Evolutionary conservation across 35 echinoderm and acorn worm species (phyloP).

Genomic region (Eucidaris tribuloides): DNA sequence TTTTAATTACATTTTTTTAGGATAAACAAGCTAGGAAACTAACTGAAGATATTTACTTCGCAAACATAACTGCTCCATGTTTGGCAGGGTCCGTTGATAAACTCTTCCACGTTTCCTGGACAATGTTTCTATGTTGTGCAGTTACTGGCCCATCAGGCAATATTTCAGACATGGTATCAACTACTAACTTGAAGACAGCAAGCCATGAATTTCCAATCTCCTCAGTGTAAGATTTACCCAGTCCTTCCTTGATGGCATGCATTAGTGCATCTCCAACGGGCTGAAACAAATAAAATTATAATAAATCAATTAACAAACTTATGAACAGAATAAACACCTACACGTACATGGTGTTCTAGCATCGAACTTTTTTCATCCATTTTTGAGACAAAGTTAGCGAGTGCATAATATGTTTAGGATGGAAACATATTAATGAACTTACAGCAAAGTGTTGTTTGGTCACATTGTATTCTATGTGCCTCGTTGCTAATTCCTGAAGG

Average conservation of each 20-base stretch:
- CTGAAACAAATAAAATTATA: background rate
- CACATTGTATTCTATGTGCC: conserved; percentile 38
- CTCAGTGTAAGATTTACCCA: background rate
- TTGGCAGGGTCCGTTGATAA: conserved; percentile 17
- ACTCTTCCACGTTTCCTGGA: conserved; percentile 39
- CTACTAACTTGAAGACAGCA: background rate
- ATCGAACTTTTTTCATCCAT: too few species aligned
- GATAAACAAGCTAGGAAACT: too few species aligned
- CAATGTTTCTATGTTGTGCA: background rate
- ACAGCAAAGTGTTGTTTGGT: conserved; percentile 48
- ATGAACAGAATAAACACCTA: too few species aligned
- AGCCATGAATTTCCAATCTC: background rate
- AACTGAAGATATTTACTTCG: conserved; percentile 26
- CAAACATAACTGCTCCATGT: conserved; percentile 44
- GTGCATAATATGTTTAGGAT: too few species aligned
- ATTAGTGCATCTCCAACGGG: background rate
- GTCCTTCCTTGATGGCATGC: conserved; percentile 6
- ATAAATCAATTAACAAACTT: too few species aligned
- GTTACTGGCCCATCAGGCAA: conserved; percentile 18
- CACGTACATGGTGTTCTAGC: too few species aligned
- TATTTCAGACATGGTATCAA: conserved; percentile 1
- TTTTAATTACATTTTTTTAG: too few species aligned
- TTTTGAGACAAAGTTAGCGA: too few species aligned
- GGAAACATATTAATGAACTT: too few species aligned
- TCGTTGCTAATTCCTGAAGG: conserved; percentile 22